phyloP scores from a whole-genome alignment of 1,140 invertebrate genomes.

The Dreissena polymorpha region DNA sequence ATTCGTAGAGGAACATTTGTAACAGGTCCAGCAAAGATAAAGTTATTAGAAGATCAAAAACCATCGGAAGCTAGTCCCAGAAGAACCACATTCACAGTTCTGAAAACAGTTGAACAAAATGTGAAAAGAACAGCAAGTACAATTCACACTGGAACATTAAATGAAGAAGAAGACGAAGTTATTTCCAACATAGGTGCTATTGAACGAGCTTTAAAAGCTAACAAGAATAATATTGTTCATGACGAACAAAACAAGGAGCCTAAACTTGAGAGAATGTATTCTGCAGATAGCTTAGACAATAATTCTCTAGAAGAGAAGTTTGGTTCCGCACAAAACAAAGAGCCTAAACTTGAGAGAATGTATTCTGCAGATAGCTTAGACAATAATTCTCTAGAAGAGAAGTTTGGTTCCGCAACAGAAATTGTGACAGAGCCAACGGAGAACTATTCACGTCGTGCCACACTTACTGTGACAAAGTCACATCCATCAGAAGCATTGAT shows the following conservation, averaged over 20 bases:
- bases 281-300: slow-evolving; percentile 43
- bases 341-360: slow-evolving; percentile 17
- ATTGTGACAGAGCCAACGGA: slow-evolving; percentile 55
- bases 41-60: slow-evolving; percentile 33
- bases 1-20: slow-evolving; percentile 48
- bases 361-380: slow-evolving; percentile 41
- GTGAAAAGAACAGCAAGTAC: not conserved
- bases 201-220: not conserved
- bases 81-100: slow-evolving; percentile 48
- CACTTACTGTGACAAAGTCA: slow-evolving; percentile 71
- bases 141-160: not conserved
- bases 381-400: slow-evolving; percentile 46
- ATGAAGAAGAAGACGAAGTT: slow-evolving; percentile 22
- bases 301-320: slow-evolving; percentile 50
- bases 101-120: slow-evolving; percentile 16
- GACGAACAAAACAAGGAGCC: slow-evolving; percentile 9
- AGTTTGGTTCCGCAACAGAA: slow-evolving; percentile 55
- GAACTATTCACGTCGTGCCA: slow-evolving; percentile 54
- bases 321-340: slow-evolving; percentile 47
- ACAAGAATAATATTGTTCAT: not conserved
- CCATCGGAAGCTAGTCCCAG: slow-evolving; percentile 50
- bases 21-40: slow-evolving; percentile 22
- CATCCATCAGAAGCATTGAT: slow-evolving; percentile 68
- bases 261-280: slow-evolving; percentile 11
- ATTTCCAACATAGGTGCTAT: not conserved